phyloP scores from a whole-genome alignment of 1,140 invertebrate genomes.

The Drosophila kanapiae region DNA sequence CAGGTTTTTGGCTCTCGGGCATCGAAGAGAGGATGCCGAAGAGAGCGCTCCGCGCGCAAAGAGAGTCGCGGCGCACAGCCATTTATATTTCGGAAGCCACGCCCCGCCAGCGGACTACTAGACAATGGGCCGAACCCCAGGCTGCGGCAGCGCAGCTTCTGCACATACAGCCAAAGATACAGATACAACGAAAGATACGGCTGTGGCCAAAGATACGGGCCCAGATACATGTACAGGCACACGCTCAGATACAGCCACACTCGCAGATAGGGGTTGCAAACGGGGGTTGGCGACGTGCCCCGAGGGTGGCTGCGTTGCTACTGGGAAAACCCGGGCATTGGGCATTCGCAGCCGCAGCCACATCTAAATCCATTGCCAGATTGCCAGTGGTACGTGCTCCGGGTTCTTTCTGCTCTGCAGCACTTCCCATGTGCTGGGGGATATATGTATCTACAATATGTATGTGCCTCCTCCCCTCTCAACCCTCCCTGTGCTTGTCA shows the following conservation, averaged over 20 bases:
- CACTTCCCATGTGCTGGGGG: constrained; percentile 40
- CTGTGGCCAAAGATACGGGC: constrained; percentile 4
- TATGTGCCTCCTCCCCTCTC: constrained; percentile 9
- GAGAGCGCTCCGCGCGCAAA: constrained; percentile 30
- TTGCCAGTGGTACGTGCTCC: constrained; percentile 77
- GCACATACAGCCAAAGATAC: constrained; percentile 36
- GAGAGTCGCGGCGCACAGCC: constrained; percentile 63
- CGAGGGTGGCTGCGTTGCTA: constrained; percentile 79
- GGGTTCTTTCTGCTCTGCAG: constrained; percentile 65
- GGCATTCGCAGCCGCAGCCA: constrained; percentile 26
- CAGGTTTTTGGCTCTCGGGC: constrained; percentile 49
- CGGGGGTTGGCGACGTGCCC: constrained; percentile 76
- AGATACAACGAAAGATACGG: constrained; percentile 27
- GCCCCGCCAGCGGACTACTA: constrained; percentile 79
- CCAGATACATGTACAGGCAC: constrained; percentile 17
- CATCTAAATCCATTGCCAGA: constrained; percentile 42
- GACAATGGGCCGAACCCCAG: constrained; percentile 81
- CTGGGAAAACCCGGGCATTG: constrained; percentile 79
- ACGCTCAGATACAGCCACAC: constrained; percentile 17
- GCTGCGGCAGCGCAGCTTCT: constrained; percentile 78
- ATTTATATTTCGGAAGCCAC: constrained; percentile 84
- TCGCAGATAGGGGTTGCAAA: constrained; percentile 51
- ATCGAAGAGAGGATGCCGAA: constrained; percentile 35
- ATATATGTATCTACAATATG: constrained; percentile 24
- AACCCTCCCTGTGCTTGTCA: constrained; percentile 8